Conservation (phyloP, 2,888 invertebrate genomes). For the Synanthedon myopaeformis region DNA sequence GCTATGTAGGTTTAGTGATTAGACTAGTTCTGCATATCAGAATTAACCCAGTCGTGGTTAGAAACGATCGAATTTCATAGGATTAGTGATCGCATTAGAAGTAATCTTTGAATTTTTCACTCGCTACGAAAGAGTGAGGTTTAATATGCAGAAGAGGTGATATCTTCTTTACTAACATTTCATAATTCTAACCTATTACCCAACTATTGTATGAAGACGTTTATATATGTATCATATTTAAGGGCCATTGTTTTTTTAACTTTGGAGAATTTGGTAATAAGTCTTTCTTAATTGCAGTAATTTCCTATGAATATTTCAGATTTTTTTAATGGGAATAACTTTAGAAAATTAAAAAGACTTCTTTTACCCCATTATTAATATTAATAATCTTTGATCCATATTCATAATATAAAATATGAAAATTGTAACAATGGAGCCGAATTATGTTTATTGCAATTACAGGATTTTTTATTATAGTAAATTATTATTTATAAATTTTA, state of each 20-base stretch:
- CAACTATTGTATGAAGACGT: no score
- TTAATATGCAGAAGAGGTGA: no score
- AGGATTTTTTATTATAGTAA: constrained; percentile 21
- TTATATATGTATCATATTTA: no score
- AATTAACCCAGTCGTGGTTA: constrained; percentile 19
- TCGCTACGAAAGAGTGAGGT: constrained; percentile 14
- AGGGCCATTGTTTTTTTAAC: background rate
- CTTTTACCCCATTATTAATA: background rate
- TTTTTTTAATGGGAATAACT: no score
- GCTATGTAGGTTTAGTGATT: constrained; percentile 6
- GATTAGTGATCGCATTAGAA: constrained; percentile 20
- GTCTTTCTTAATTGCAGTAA: no score
- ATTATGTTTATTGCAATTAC: background rate
- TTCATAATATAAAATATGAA: background rate
- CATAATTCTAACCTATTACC: no score
- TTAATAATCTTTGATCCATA: background rate
- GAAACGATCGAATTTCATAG: background rate
- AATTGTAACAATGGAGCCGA: background rate
- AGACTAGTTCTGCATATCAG: constrained; percentile 29
- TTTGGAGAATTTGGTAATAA: background rate
- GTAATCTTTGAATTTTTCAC: constrained; percentile 20
- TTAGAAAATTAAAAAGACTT: background rate
- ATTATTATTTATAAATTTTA: constrained; percentile 14
- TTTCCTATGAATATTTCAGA: background rate
- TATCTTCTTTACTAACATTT: no score